Evolutionary conservation across 2,888 invertebrate genomes (phyloP).

Genomic region (Eupithecia subumbrata): DNA sequence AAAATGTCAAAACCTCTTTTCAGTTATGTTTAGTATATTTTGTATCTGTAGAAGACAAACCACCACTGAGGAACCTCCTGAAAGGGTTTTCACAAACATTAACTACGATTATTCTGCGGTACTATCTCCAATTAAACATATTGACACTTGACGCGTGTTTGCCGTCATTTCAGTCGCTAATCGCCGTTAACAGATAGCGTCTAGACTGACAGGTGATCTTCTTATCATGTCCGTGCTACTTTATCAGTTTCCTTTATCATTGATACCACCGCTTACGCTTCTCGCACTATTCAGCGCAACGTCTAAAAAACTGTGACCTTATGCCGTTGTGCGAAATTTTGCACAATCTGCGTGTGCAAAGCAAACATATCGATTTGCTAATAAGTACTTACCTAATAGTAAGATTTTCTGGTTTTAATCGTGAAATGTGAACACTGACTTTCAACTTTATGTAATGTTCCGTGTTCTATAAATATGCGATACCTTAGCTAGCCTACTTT

Average conservation of each 20-base stretch:
- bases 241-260: constrained; percentile 30
- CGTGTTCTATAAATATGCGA: neutral
- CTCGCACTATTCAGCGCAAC: constrained; percentile 42
- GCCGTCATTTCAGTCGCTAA: constrained; percentile 34
- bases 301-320: constrained; percentile 31
- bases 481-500: neutral
- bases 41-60: neutral
- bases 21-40: neutral
- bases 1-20: neutral
- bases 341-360: constrained; percentile 27
- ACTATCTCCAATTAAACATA: constrained; percentile 9
- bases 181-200: constrained; percentile 32
- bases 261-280: constrained; percentile 25
- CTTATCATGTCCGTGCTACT: constrained; percentile 38
- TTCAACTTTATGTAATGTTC: neutral
- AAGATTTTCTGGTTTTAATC: neutral
- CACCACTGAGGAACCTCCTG: neutral
- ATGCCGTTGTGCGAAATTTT: constrained; percentile 20
- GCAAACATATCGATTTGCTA: constrained; percentile 33
- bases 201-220: constrained; percentile 39
- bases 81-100: neutral
- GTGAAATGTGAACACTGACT: neutral
- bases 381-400: neutral
- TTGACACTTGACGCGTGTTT: constrained; percentile 22
- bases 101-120: neutral